Evolutionary conservation across 2,797 vertebrate species (phyloP), one percentile per base, ranked within the genome.

Genomic region (Rallus crepitans): DNA sequence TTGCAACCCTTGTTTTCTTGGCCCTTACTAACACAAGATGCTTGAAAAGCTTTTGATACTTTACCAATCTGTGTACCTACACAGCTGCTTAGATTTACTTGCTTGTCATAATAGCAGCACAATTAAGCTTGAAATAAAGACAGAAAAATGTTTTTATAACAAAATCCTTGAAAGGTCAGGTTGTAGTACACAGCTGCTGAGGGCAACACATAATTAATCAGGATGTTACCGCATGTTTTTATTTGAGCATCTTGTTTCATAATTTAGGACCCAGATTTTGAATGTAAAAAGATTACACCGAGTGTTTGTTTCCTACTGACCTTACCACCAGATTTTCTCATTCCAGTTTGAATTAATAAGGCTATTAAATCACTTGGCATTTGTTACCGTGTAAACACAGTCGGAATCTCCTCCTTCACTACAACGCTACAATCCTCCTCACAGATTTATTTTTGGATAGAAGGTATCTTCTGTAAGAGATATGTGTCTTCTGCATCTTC

Each of bases 171-270:
- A 91, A 89, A 96, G 69, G 75, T 89, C 84, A 92, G 50, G 55
- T 87, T 27, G n/a, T 35, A 81, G 31, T 61, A 73, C n/a, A 28
- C 30, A 71, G 79, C 71, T 68, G 48, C 47, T 92, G 82, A 92
- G 92, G 64, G 92, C 90, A 94, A 61, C 69, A 80, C 52, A 69
- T 81, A 87, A 84, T 56, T 91, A 83, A 96, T 81, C 60, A 82
- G 81, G 45, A 92, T 42, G 50, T 89, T 77, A 82, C 60, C 3
- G 27, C 57, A 79, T 76, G 31, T 15, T 93, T 94, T 81, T 40
- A 81, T 72, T 75, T 69, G 21, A 90, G 77, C 33, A 85, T 82
- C 52, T 76, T 69, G 47, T 85, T 93, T 84, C 68, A 65, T 75
- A 82, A 90, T 57, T 92, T 61, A 90, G 40, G 59, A 93, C 48